Evolutionary conservation across 2,113 vertebrate genomes (phyloP), one percentile per base, ranked within the genome.

Genomic region (Pluvianellus socialis): DNA sequence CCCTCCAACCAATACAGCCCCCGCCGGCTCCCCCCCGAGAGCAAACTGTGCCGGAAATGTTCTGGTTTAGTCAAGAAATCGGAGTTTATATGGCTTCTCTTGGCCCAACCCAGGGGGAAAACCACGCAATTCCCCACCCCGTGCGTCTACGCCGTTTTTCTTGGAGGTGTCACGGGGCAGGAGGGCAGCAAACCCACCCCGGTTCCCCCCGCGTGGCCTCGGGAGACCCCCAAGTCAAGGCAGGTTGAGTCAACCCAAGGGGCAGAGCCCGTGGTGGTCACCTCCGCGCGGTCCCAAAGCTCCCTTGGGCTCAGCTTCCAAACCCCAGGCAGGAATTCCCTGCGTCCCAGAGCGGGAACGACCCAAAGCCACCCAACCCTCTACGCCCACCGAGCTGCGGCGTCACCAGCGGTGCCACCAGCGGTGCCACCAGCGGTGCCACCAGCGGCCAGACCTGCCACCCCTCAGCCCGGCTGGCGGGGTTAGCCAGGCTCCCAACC

Each of bases 211-310:
- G 2, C 11, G 4, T 8, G 47, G 47, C 8, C 22, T 14, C 14
- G n/a, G 33, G n/a, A 50, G 22, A 6, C 21, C 38, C 2, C 1
- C 18, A 30, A 27, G 42, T 38, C 45, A 86, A n/a, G 0, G 1
- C 70, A 35, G 45, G 7, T 30, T 21, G 81, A 58, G 50, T 40
- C 50, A 53, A 53, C 28, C 38, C 88, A 53, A 3, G 2, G 10
- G 28, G 42, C 6, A 61, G 56, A 38, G 18, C 58, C 56, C 19
- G 10, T 0, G 8, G 32, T 16, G 72, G 16, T 8, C 62, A 3
- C 4, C 2, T 4, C 49, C 2, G 1, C 14, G 3, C 1, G 1
- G 8, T 21, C 35, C 14, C 20, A 0, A 0, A 0, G 12, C 44
- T 38, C 55, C 53, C 55, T 35, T 3, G 4, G 22, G 40, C 30